Evolutionary conservation across 2,888 invertebrate genomes (phyloP).

Genomic region (Flexamia atlantica): DNA sequence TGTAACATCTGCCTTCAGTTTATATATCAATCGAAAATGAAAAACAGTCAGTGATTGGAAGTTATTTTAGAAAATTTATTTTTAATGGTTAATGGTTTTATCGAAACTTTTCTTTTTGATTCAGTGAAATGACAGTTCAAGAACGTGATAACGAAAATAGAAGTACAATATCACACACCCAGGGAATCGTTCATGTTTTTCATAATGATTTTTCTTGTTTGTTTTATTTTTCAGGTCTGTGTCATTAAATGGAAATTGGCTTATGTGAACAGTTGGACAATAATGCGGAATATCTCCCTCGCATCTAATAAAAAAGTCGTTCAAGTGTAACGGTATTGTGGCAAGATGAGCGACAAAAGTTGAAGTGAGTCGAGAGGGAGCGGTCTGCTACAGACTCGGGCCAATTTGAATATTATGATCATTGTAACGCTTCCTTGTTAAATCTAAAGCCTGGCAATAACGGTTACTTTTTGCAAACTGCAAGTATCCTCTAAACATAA

Average conservation of each 20-base stretch:
- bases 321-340: neutral
- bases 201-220: neutral
- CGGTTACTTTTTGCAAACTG: neutral
- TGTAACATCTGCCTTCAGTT: too few relatives aligned
- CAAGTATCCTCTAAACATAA: too few relatives aligned
- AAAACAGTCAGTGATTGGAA: too few relatives aligned
- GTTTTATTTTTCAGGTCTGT: neutral
- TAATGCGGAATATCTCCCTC: constrained; percentile 17
- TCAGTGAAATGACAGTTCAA: too few relatives aligned
- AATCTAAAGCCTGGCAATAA: neutral
- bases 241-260: neutral
- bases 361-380: neutral
- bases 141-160: too few relatives aligned
- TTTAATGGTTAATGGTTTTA: too few relatives aligned
- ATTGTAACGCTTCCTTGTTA: neutral
- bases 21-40: too few relatives aligned
- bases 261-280: neutral
- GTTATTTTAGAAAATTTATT: too few relatives aligned
- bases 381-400: neutral
- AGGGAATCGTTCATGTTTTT: too few relatives aligned
- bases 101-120: too few relatives aligned
- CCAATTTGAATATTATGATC: constrained; percentile 9
- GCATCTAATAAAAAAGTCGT: constrained; percentile 3
- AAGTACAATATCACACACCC: too few relatives aligned
- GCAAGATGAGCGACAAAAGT: neutral